Evolutionary conservation across 2,888 invertebrate species (phyloP).

Genomic region (Xanthia togata): DNA sequence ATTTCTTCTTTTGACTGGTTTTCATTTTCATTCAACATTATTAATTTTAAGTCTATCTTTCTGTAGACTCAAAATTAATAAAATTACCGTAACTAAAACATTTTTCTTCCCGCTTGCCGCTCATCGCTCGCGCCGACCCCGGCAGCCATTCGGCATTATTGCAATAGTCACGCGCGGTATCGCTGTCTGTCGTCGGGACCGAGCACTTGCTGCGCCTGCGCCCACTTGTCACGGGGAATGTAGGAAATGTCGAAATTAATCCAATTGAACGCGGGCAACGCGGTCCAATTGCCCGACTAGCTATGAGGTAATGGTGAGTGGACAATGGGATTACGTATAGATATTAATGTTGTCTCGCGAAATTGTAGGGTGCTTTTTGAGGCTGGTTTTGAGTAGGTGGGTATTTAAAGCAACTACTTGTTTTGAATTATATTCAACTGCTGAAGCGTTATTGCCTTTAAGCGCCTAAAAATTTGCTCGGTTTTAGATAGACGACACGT

Average conservation of each 20-base stretch:
- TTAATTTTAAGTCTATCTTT: background rate
- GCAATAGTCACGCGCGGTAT: slow-evolving; percentile 78
- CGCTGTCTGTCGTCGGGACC: slow-evolving; percentile 71
- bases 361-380: slow-evolving; percentile 14
- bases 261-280: slow-evolving; percentile 49
- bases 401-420: background rate
- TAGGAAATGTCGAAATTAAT: slow-evolving; percentile 66
- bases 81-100: background rate
- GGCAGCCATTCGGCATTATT: slow-evolving; percentile 59
- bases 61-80: background rate
- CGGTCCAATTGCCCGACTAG: slow-evolving; percentile 14
- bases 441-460: background rate
- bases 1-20: rapidly evolving
- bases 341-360: slow-evolving; percentile 32
- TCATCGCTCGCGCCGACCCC: slow-evolving; percentile 7
- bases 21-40: too few species aligned
- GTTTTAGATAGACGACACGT: background rate
- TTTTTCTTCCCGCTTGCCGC: background rate
- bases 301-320: slow-evolving; percentile 50
- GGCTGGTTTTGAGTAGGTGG: slow-evolving; percentile 8
- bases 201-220: slow-evolving; percentile 70
- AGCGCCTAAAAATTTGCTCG: background rate
- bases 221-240: slow-evolving; percentile 77
- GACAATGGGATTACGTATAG: slow-evolving; percentile 47
- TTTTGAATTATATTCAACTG: background rate